A percentile compares a stretch with the other conserved stretches of the same genome.
phyloP scores from a whole-genome alignment of 2,888 invertebrate species.

The Epinotia ramella region DNA sequence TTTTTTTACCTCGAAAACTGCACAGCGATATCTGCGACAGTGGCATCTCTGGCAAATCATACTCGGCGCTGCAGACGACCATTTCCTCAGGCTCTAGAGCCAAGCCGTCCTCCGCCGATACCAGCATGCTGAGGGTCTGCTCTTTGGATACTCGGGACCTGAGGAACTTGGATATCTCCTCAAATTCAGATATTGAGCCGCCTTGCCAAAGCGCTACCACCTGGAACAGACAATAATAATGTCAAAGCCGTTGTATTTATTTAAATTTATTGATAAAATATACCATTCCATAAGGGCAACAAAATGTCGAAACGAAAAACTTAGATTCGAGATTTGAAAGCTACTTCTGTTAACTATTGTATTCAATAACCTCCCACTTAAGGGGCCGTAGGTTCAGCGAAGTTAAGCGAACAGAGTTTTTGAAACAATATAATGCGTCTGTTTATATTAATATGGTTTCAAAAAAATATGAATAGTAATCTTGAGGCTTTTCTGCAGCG shows the following conservation, averaged over 20 bases:
- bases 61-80: constrained; percentile 67
- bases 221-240: constrained; percentile 52
- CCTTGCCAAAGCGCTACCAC: constrained; percentile 79
- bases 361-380: not conserved
- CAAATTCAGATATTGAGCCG: constrained; percentile 69
- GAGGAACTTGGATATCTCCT: constrained; percentile 68
- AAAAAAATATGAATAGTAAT: no score
- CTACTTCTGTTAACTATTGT: not conserved
- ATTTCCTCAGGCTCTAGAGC: constrained; percentile 72
- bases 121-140: constrained; percentile 67
- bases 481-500: no score
- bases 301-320: not conserved
- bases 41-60: constrained; percentile 73
- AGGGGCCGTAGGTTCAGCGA: no score
- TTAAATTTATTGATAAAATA: no score
- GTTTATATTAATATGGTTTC: no score
- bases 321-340: not conserved
- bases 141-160: constrained; percentile 59
- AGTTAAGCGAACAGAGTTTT: no score
- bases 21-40: constrained; percentile 70
- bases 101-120: constrained; percentile 72
- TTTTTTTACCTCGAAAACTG: constrained; percentile 67
- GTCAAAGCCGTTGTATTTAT: no score
- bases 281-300: no score
- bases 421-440: no score